Evolutionary conservation across 1,140 invertebrate genomes (phyloP), one percentile per base, ranked within the genome.

Genomic region (Euura saliciscinereae): DNA sequence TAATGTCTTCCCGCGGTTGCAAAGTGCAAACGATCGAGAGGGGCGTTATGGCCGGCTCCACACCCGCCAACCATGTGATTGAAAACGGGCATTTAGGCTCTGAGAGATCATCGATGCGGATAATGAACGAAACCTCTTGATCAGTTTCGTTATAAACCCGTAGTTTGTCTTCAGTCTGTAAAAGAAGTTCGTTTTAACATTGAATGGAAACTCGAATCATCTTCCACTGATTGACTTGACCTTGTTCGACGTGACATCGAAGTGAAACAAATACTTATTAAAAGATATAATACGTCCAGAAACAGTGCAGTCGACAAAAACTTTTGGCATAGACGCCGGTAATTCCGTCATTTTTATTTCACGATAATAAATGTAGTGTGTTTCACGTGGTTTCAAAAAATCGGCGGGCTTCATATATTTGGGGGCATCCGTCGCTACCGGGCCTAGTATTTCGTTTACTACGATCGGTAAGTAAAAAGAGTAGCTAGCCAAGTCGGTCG

Each of bases 361-460:
- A 8, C 71, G 11, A 8, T 71, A 28, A 59, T 68, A 11, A 4
- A 2, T 7, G 13, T 79, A 76, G 65, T 59, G 8, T 6, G 43
- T 45, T 64, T 69, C 71, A 6, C 44, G 10, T 3, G 78, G 65
- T 51, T 64, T 70, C 5, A 70, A 65, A 2, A 67, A 66, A 6
- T 69, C 43, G 10, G 28, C 6, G n/a, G 68, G 68, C 28, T 6
- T 10, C 6, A 2, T 13, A n/a, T 8, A 71, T 13, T 70, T 77
- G 1, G 67, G 8, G 71, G 74, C 66, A 13, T 65, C 45, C 4
- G 74, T 59, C 7, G 66, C 45, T 11, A 70, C 68, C 0, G 80
- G 80, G 5, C 80, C 82, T 28, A 83, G 65, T 43, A 84, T 65
- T 43, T 79, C 77, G 74, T 85, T 85, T 8, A 85, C 72, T 4